Percentiles rank a stretch among this genome's conserved stretches.
Conservation (phyloP, 2,113 vertebrate genomes). For the Otus sunia region DNA sequence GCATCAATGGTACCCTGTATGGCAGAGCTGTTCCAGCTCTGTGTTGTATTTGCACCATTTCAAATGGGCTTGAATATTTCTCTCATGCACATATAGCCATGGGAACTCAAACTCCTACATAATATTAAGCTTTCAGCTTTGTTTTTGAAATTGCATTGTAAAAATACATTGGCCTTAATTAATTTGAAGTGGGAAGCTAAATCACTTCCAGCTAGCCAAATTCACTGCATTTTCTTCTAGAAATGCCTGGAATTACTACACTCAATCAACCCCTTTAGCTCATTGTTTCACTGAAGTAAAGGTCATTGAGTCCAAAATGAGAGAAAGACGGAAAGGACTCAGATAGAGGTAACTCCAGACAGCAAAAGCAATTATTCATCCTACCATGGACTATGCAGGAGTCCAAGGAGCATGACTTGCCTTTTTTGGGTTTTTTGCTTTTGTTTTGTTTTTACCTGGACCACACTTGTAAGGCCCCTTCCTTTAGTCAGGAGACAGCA, state of each 20-base stretch:
- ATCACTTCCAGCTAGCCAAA: not conserved
- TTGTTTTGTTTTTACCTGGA: not conserved
- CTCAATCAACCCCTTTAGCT: not conserved
- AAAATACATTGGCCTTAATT: not conserved
- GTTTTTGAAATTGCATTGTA: not conserved
- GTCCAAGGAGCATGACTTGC: not conserved
- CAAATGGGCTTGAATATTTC: not conserved
- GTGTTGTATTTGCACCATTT: not conserved
- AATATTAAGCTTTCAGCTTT: not conserved
- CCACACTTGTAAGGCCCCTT: not conserved
- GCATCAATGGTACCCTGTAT: not conserved
- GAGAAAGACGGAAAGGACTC: not conserved
- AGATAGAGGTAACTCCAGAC: not conserved
- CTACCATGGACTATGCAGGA: not conserved
- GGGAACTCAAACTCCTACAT: not conserved
- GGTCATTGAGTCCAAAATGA: not conserved
- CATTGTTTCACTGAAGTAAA: not conserved
- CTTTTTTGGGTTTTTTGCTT: not conserved
- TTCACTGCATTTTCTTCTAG: not conserved
- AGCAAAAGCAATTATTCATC: not conserved
- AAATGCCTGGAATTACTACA: not conserved
- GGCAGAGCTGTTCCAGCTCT: not conserved
- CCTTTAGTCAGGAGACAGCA: not conserved
- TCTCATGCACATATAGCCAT: not conserved
- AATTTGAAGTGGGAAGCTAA: not conserved